phyloP scores from a whole-genome alignment of 2,113 vertebrate species.

The Panurus biarmicus region DNA sequence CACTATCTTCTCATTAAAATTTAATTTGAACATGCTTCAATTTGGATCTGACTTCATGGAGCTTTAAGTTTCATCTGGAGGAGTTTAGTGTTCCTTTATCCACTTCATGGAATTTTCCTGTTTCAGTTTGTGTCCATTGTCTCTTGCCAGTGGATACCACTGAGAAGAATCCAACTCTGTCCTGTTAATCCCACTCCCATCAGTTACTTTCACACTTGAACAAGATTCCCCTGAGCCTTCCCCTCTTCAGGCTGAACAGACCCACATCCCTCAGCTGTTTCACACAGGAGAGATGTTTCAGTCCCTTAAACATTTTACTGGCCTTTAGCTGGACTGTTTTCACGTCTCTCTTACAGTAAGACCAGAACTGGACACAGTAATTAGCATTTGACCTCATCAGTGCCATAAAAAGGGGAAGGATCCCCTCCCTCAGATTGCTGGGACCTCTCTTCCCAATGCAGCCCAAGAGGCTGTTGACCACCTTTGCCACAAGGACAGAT shows the following conservation, averaged over 20 bases:
- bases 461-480: rapidly evolving
- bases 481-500: rapidly evolving
- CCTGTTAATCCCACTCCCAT: background rate
- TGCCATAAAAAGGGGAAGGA: background rate
- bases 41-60: background rate
- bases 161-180: background rate
- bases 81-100: background rate
- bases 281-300: background rate
- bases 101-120: background rate
- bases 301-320: background rate
- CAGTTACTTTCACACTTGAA: background rate
- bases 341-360: background rate
- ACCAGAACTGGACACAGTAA: background rate
- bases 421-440: rapidly evolving
- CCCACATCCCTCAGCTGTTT: background rate
- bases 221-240: background rate
- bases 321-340: background rate
- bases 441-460: background rate
- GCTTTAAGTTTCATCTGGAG: background rate
- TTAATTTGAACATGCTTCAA: background rate
- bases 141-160: background rate
- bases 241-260: background rate
- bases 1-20: background rate
- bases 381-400: background rate
- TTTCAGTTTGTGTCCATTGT: background rate